Evolutionary conservation across 2,888 invertebrate genomes (phyloP), one percentile per base, ranked within the genome.

Genomic region (Clanis bilineata): DNA sequence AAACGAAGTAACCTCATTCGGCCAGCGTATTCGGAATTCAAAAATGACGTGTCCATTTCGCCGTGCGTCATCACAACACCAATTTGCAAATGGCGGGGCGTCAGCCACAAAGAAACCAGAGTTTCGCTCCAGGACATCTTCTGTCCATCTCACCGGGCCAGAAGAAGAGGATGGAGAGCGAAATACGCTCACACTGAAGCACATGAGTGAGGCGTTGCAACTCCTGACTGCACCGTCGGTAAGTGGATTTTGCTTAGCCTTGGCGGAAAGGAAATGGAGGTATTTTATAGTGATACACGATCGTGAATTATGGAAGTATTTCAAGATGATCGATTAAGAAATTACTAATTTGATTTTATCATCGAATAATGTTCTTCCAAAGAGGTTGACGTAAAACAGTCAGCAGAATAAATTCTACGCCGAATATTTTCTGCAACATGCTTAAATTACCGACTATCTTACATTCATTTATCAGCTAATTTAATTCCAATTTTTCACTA

Each of bases 151-250:
- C 44, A 86, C 93, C 10, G 93, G 93, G 0, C 93, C 93, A 58
- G 95, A 95, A 57, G 94, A 94, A 61, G 95, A 95, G 25, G 93
- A 93, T 54, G 93, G 93, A 41, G 94, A 94, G 66, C 93, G 92
- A 66, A 94, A 94, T 75, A 95, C 95, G 1, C 89, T 96, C 65
- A 96, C 96, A 69, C 83, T 97, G 81, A 96, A 96, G 83, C 95
- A 96, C 80, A 91, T 97, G 72, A 96, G 96, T 77, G 95, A 96
- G 76, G 97, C 97, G 39, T 94, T 97, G 69, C 94, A 96, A 74
- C 93, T 96, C 64, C 91, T 97, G 66, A 97, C 97, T 36, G 95
- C 96, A 45, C 97, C 97, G 60, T 95, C 96, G 93, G 97, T 97
- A 93, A 93, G 95, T 93, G 6, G 1, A 7, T 1, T 36, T 32